phyloP scores from a whole-genome alignment of 2,888 invertebrate species.

The Coleophora flavipennella region DNA sequence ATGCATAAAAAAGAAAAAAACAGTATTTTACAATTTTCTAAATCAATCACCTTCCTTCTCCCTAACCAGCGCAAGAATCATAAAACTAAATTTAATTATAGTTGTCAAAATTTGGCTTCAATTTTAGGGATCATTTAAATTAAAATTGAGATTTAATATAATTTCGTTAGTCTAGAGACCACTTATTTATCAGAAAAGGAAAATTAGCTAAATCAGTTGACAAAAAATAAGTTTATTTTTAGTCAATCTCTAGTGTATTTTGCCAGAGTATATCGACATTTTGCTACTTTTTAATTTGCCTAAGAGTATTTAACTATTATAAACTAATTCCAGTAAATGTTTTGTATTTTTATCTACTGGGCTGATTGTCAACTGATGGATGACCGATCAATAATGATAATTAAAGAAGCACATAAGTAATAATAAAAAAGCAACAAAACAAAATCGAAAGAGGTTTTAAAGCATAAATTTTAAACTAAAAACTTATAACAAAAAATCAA shows the following conservation, averaged over 20 bases:
- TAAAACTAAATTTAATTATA: too few species aligned
- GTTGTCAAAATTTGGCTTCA: constrained; percentile 57
- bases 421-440: constrained; percentile 49
- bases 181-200: too few species aligned
- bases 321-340: too few species aligned
- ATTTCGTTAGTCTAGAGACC: neutral
- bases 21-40: constrained; percentile 67
- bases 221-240: too few species aligned
- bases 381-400: neutral
- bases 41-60: constrained; percentile 41
- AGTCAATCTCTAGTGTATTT: too few species aligned
- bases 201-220: too few species aligned
- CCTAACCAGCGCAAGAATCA: constrained; percentile 7
- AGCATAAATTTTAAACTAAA: constrained; percentile 42
- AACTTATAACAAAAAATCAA: constrained; percentile 51
- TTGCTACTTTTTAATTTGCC: too few species aligned
- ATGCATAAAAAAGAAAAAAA: constrained; percentile 42
- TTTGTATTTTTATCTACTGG: too few species aligned
- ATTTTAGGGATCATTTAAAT: constrained; percentile 34
- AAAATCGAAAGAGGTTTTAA: constrained; percentile 27
- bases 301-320: too few species aligned
- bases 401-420: constrained; percentile 15
- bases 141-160: neutral
- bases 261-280: too few species aligned
- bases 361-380: too few species aligned